These are phyloP conservation scores for Calcarius lapponicus DNA, from an alignment of 2,797 vertebrate species.

Conservation along the genomic window DNA sequence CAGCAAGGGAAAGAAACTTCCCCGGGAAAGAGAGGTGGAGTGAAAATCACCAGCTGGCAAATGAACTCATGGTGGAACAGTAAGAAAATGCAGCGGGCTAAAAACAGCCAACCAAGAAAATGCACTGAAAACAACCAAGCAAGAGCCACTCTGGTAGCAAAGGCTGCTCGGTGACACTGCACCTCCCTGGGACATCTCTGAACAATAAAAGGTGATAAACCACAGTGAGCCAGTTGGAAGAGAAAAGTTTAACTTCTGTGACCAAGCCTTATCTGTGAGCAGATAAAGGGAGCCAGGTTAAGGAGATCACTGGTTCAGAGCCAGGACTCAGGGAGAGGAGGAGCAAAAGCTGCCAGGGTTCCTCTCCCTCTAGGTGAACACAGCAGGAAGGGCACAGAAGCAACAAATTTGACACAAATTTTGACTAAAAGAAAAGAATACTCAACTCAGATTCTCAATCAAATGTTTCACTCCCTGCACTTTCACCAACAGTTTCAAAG, in stretches of 20 bases:
- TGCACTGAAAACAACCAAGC: not conserved
- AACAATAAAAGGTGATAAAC: conserved; percentile 40
- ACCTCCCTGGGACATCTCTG: not conserved
- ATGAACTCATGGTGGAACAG: not conserved
- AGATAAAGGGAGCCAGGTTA: conserved; percentile 35
- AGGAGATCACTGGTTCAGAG: conserved; percentile 33
- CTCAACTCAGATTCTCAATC: not conserved
- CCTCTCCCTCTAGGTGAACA: not conserved
- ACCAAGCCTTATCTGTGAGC: conserved; percentile 53
- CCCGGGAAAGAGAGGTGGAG: not conserved
- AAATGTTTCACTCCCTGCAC: not conserved
- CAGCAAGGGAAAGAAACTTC: not conserved
- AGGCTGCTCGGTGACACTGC: not conserved
- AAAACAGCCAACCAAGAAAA: not conserved
- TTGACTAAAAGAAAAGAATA: not conserved
- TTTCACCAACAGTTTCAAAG: not conserved
- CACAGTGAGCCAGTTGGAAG: not conserved
- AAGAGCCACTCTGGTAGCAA: not conserved
- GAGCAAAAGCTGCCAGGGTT: not conserved
- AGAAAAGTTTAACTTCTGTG: conserved; percentile 13
- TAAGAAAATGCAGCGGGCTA: not conserved
- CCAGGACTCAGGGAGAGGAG: not conserved
- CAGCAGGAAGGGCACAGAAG: not conserved
- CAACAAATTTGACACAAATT: not conserved
- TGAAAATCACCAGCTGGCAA: not conserved